These are phyloP conservation scores for Augochlorella aurata DNA, from an alignment of 2,888 invertebrate species.

Conservation along the genomic window DNA sequence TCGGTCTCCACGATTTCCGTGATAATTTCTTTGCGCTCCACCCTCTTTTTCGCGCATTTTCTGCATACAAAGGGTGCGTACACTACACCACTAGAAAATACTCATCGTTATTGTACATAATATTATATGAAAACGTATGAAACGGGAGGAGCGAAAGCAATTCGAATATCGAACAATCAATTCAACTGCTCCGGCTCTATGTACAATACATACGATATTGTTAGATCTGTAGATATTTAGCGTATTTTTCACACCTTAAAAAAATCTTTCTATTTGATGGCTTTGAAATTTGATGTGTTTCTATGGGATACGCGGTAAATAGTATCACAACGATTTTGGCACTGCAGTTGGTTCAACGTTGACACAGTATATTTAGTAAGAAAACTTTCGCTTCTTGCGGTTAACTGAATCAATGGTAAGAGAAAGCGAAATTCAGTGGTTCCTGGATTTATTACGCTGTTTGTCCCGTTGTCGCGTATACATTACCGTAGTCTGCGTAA, in stretches of 20 bases:
- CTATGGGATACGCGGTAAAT: neutral
- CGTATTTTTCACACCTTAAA: neutral
- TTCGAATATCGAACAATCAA: neutral
- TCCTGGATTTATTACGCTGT: constrained; percentile 36
- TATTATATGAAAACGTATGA: neutral
- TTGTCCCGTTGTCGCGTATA: constrained; percentile 11
- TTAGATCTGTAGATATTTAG: neutral
- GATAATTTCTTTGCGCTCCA: constrained; percentile 96
- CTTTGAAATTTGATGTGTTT: neutral
- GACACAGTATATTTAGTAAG: constrained; percentile 39
- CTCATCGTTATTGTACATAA: neutral
- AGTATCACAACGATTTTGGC: constrained; percentile 5
- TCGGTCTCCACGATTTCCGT: constrained; percentile 98
- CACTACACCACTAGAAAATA: constrained; percentile 84
- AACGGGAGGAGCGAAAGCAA: neutral
- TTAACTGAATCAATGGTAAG: constrained; percentile 56
- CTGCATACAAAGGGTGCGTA: constrained; percentile 92
- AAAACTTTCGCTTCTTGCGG: constrained; percentile 61
- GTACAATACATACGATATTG: neutral
- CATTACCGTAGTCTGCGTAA: constrained; percentile 9
- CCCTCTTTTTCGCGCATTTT: constrained; percentile 93
- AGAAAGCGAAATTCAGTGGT: constrained; percentile 54
- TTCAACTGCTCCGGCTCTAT: neutral
- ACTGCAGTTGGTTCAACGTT: constrained; percentile 4
- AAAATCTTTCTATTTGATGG: neutral